A percentile compares a stretch with the other conserved stretches of the same genome.
Evolutionary conservation across 2,113 vertebrate genomes (phyloP).

Genomic region (Stegostoma tigrinum): DNA sequence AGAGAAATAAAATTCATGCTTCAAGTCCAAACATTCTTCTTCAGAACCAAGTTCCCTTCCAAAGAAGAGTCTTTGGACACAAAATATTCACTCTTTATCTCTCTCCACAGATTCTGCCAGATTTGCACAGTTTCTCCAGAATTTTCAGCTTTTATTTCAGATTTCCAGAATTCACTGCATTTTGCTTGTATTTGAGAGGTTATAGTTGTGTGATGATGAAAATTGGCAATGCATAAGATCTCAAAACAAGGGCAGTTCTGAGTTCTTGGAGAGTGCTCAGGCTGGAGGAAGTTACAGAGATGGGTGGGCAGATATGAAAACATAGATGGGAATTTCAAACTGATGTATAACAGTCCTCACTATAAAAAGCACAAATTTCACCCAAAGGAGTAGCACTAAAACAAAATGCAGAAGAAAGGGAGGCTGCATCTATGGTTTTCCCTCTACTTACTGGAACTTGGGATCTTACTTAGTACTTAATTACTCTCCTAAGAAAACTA

Average conservation of each 20-base stretch:
- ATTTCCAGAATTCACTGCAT: too few species aligned
- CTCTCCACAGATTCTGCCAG: too few species aligned
- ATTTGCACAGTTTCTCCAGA: too few species aligned
- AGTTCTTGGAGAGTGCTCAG: not conserved
- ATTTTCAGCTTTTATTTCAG: too few species aligned
- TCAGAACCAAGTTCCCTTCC: too few species aligned
- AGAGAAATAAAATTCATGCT: too few species aligned
- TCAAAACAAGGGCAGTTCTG: not conserved
- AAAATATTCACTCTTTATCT: too few species aligned
- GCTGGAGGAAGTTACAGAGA: not conserved
- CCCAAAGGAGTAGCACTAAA: too few species aligned
- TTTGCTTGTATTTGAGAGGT: too few species aligned
- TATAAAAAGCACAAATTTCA: not conserved
- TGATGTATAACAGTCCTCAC: not conserved
- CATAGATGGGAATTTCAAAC: not conserved
- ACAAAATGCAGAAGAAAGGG: not conserved
- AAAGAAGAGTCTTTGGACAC: too few species aligned
- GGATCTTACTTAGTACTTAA: slow-evolving; percentile 25
- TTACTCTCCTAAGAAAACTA: slow-evolving; percentile 27
- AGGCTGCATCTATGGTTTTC: not conserved
- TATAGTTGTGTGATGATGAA: not conserved
- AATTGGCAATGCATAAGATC: not conserved
- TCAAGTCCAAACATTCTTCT: too few species aligned
- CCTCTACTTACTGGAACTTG: not conserved
- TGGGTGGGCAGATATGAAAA: not conserved